phyloP scores from a whole-genome alignment of 2,797 vertebrate species.

The Coranthus polyacanthus region DNA sequence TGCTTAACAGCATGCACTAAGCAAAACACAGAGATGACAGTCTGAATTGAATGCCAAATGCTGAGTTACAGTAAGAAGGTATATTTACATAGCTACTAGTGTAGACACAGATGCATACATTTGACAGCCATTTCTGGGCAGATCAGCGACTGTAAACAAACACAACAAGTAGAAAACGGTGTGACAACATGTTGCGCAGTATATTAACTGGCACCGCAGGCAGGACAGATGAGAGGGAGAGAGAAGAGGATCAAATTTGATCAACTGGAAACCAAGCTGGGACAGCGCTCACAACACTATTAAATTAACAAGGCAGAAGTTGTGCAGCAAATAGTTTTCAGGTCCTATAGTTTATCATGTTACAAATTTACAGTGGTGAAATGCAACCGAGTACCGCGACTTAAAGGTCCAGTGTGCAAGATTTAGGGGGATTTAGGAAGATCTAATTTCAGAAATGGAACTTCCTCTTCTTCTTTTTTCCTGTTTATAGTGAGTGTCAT shows the following conservation, averaged over 20 bases:
- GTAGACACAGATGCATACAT: not conserved
- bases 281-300: not conserved
- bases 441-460: too few species aligned
- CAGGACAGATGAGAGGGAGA: not conserved
- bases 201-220: not conserved
- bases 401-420: too few species aligned
- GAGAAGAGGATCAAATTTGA: not conserved
- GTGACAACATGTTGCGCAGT: constrained; percentile 3
- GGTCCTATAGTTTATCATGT: constrained; percentile 4
- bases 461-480: too few species aligned
- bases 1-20: constrained; percentile 9
- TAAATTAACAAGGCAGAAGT: not conserved
- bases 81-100: not conserved
- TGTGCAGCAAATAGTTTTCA: constrained; percentile 8
- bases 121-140: constrained; percentile 3
- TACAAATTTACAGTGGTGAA: not conserved
- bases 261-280: not conserved
- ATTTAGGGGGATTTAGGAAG: too few species aligned
- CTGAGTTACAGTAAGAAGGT: not conserved
- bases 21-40: not conserved
- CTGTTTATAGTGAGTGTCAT: too few species aligned
- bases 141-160: not conserved
- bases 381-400: too few species aligned
- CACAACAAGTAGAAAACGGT: not conserved
- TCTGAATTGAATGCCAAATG: not conserved